Percentiles rank a stretch among this genome's conserved stretches.
Evolutionary conservation across 23 tunicate genomes (phyloP).

Genomic region (Styela plicata): DNA sequence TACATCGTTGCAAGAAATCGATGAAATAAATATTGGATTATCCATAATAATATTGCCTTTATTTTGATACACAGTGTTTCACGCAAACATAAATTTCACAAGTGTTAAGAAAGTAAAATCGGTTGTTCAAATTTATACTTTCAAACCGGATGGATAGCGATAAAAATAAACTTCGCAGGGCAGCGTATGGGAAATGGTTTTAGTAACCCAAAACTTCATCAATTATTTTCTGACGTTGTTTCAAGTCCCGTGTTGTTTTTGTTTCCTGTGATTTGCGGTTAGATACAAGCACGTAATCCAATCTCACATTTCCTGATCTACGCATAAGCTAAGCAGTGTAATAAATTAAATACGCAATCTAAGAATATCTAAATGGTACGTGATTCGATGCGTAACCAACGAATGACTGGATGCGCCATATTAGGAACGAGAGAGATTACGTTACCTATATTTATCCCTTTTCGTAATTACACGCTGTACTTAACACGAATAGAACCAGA

Average conservation of each 20-base stretch:
- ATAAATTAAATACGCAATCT: background rate
- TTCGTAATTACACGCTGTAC: background rate
- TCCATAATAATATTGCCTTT: constrained; percentile 10
- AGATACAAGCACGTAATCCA: background rate
- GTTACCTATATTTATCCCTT: background rate
- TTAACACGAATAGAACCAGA: background rate
- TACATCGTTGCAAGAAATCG: constrained; percentile 11
- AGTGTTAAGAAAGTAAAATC: background rate
- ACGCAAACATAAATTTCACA: background rate
- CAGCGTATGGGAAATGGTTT: background rate
- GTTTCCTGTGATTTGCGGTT: background rate
- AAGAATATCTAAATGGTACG: background rate
- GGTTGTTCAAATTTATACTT: background rate
- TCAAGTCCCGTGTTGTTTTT: background rate
- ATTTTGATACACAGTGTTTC: background rate
- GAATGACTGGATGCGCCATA: background rate
- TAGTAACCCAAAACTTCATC: background rate
- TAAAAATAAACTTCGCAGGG: background rate
- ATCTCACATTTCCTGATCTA: background rate
- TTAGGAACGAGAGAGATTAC: background rate
- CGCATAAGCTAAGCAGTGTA: background rate
- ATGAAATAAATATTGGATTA: constrained; percentile 16
- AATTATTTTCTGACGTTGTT: background rate
- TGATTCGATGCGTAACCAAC: background rate
- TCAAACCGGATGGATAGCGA: background rate